Conservation (phyloP, 1,140 invertebrate genomes). For the Scylla paramamosain region DNA sequence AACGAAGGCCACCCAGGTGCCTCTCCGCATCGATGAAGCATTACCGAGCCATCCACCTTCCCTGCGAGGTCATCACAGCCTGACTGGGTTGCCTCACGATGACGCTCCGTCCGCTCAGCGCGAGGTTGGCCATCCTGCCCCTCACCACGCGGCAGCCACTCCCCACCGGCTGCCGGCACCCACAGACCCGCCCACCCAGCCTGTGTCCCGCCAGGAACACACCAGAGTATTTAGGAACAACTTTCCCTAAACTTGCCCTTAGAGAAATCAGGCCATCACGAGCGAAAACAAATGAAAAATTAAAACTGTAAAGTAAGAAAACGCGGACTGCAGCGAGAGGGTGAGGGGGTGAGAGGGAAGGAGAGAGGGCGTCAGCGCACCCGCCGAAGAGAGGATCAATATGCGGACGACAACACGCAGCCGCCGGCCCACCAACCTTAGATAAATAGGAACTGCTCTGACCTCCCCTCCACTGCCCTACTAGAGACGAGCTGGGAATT, state of each 20-base stretch:
- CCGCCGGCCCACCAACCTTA: neutral
- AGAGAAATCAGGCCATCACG: slow-evolving; percentile 11
- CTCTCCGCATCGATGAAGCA: neutral
- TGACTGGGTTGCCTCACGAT: neutral
- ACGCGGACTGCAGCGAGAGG: neutral
- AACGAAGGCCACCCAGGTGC: neutral
- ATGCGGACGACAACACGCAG: neutral
- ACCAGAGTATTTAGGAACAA: neutral
- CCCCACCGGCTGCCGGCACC: neutral
- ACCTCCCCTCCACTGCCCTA: slow-evolving; percentile 6
- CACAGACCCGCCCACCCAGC: neutral
- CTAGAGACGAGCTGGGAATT: neutral
- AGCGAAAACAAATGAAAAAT: neutral
- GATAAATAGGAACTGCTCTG: neutral
- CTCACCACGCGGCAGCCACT: neutral
- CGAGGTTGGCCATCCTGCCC: slow-evolving; percentile 8
- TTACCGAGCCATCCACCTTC: slow-evolving; percentile 8
- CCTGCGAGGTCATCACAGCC: neutral
- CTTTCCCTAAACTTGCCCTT: neutral
- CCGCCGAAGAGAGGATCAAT: slow-evolving; percentile 8
- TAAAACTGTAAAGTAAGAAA: neutral
- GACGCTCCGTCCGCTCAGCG: neutral
- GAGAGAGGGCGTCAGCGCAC: neutral
- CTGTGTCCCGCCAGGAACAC: neutral
- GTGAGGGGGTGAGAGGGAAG: neutral